These are phyloP conservation scores for Oreotragus oreotragus DNA, from an alignment of 2,113 vertebrate genomes.

Conservation along the genomic window DNA sequence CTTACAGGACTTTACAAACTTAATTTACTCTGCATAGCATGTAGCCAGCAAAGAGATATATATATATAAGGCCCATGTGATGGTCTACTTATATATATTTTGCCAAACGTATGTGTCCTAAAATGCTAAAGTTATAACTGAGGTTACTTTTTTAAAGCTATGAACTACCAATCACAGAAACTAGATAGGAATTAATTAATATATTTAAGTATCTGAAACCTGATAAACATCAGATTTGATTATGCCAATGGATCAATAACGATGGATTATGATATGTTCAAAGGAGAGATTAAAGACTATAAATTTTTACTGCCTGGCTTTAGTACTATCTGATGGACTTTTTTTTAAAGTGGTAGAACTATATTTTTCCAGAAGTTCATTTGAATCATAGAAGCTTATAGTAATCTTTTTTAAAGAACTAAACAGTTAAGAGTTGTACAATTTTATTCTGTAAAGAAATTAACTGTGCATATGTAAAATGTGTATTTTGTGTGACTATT, in stretches of 20 bases:
- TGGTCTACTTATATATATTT: not conserved
- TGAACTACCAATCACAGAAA: not conserved
- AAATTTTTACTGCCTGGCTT: not conserved
- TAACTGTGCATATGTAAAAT: not conserved
- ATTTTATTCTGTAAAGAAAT: conserved; percentile 13
- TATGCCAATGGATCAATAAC: not conserved
- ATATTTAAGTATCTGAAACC: not conserved
- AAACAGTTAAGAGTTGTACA: not conserved
- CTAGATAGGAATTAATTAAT: not conserved
- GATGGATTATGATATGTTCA: not conserved
- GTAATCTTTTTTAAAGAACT: conserved; percentile 5
- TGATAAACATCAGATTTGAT: not conserved
- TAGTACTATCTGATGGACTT: not conserved
- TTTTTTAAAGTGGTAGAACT: not conserved
- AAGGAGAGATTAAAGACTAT: not conserved
- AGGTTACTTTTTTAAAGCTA: not conserved
- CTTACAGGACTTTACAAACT: not conserved
- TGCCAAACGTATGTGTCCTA: not conserved
- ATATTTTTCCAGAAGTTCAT: not conserved
- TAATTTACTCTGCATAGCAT: not conserved
- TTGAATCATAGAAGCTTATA: not conserved
- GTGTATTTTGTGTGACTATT: not conserved
- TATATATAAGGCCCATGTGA: not conserved
- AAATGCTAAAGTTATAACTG: not conserved
- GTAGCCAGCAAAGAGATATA: not conserved